These are phyloP conservation scores for Pristis pectinata DNA, from an alignment of 2,797 vertebrate genomes.

Conservation along the genomic window DNA sequence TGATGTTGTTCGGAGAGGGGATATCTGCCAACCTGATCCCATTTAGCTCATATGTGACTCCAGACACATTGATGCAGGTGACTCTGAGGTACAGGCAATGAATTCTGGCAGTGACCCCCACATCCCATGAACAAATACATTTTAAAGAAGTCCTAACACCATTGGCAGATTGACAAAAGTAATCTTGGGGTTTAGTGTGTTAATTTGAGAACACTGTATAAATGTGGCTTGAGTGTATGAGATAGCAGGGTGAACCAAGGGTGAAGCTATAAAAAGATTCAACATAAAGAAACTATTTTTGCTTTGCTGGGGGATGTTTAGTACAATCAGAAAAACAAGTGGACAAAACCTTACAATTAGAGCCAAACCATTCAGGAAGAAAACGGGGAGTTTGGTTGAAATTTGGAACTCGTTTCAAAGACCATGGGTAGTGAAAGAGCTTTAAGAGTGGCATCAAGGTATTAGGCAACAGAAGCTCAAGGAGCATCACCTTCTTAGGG, in stretches of 20 bases:
- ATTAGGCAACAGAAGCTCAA: too few relatives aligned
- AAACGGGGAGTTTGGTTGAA: background rate
- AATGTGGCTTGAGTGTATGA: background rate
- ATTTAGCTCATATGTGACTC: too few relatives aligned
- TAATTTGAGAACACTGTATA: background rate
- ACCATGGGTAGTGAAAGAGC: too few relatives aligned
- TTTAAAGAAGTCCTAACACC: background rate
- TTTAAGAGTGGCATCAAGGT: too few relatives aligned
- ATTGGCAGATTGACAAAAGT: background rate
- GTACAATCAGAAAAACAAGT: too few relatives aligned
- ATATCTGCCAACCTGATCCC: too few relatives aligned
- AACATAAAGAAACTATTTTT: background rate
- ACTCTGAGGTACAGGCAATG: too few relatives aligned
- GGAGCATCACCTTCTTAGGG: too few relatives aligned
- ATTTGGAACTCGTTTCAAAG: background rate
- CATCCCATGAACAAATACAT: too few relatives aligned
- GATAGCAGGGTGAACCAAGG: background rate
- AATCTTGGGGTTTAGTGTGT: background rate
- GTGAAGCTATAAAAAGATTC: background rate
- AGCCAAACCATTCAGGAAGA: background rate
- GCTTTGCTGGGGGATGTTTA: background rate
- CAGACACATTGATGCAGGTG: too few relatives aligned
- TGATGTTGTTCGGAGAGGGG: too few relatives aligned
- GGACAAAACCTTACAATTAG: background rate
- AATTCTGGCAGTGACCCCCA: too few relatives aligned